A percentile compares a stretch with the other conserved stretches of the same genome.
phyloP scores from a whole-genome alignment of 1,140 invertebrate species.

The Nasonia longicornis region DNA sequence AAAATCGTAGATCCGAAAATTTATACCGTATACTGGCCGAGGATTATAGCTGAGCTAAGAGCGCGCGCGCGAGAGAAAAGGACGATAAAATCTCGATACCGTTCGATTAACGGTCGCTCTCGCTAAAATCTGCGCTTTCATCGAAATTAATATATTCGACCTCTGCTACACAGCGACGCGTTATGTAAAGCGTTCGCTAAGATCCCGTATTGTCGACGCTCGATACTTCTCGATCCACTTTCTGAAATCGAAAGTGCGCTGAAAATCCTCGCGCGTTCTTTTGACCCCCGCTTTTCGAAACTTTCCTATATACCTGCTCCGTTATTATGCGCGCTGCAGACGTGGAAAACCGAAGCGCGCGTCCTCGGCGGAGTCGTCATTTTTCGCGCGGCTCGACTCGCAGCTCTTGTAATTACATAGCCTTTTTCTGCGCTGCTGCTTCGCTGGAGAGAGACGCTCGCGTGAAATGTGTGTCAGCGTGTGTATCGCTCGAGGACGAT shows the following conservation, averaged over 20 bases:
- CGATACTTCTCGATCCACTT: background rate
- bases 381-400: background rate
- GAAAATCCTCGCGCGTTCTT: background rate
- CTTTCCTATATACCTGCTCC: too few species aligned
- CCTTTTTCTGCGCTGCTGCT: background rate
- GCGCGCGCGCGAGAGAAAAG: background rate
- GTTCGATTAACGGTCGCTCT: background rate
- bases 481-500: conserved; percentile 7
- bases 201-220: background rate
- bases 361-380: background rate
- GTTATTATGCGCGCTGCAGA: background rate
- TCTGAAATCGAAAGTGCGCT: conserved; percentile 9
- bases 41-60: background rate
- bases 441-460: background rate
- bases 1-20: background rate
- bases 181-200: background rate
- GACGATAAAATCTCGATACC: conserved; percentile 2
- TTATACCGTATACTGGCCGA: background rate
- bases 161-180: background rate
- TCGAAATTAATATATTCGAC: background rate
- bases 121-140: background rate
- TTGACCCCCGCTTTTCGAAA: background rate
- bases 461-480: conserved; percentile 11
- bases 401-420: conserved; percentile 13
- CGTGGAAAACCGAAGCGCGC: background rate